A percentile compares a stretch with the other conserved stretches of the same genome.
phyloP scores from a whole-genome alignment of 35 echinoderm and acorn worm species.

The Strongylocentrotus purpuratus region DNA sequence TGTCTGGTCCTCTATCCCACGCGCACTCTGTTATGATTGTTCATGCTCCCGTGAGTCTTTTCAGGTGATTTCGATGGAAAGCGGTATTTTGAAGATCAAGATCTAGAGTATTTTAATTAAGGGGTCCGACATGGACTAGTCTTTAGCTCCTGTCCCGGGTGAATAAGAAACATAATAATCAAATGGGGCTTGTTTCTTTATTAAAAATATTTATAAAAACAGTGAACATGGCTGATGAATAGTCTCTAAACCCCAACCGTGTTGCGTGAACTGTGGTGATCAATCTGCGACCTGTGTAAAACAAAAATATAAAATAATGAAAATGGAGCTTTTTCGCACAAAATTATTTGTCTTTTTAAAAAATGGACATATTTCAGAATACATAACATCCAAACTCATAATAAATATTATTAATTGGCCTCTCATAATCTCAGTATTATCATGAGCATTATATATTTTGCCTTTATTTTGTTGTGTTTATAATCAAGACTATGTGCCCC shows the following conservation, averaged over 20 bases:
- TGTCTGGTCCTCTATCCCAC: background rate
- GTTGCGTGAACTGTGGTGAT: background rate
- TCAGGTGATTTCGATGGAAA: constrained; percentile 1
- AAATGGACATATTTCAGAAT: no score
- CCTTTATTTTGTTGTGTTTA: background rate
- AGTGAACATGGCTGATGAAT: no score
- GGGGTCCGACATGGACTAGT: background rate
- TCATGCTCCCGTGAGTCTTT: background rate
- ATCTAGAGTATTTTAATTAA: constrained; percentile 14
- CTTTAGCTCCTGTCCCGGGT: background rate
- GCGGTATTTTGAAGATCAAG: constrained; percentile 3
- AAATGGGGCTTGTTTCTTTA: background rate
- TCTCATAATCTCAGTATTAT: background rate
- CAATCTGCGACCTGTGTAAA: no score
- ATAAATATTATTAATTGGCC: no score
- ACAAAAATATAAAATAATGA: no score
- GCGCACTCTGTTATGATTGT: background rate
- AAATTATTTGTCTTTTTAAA: no score
- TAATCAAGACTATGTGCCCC: background rate
- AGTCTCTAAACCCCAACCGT: background rate
- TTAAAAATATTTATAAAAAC: no score
- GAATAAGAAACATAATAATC: background rate
- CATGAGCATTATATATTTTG: background rate
- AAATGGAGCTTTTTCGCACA: no score
- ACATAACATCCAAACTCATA: no score